Evolutionary conservation across 2,888 invertebrate genomes (phyloP), one percentile per base, ranked within the genome.

Genomic region (Lepidocyrtoides sp.): DNA sequence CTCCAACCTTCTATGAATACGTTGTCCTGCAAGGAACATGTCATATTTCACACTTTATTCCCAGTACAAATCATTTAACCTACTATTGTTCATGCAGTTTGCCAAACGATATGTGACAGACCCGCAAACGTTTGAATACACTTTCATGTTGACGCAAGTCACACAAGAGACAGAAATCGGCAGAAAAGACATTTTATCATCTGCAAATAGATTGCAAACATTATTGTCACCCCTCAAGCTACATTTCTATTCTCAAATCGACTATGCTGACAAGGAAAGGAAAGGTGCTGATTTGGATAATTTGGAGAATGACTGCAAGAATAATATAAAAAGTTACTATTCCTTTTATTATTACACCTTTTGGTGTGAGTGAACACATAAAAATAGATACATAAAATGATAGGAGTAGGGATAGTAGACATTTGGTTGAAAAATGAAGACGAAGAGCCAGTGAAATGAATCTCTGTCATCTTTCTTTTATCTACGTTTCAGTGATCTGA

Each of bases 401-500:
- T n/a, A n/a, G n/a, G n/a, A n/a, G 36, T 36, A 36, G 36, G 36
- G 3, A 36, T 36, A 23, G 51, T 8, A 77, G 51, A 51, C 29
- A 29, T 51, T 77, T 48, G 51, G 57, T 60, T 88, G 57, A 81
- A 66, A 60, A 57, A 72, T 72, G 82, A 82, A 88, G 69, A 32
- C 44, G 32, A 54, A 17, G 23, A 26, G 41, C 51, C n/a, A 36
- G 79, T 48, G 79, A 60, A 79, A 66, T 23, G 79, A 44, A 23
- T 54, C 14, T 17, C 63, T 79, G 63, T 83, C 91, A 79, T 85
- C 26, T 81, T 91, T 60, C 69, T 88, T 91, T 72, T 85, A 84
- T 79, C 57, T 79, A 36, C 87, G 60, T 88, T 77, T 82, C 20
- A 88, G 60, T 77, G 79, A 83, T 75, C 83, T 32, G 60, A 83